Base-by-base conservation (phyloP, 2,113 vertebrate genomes). In the Gopherus flavomarginatus region DNA sequence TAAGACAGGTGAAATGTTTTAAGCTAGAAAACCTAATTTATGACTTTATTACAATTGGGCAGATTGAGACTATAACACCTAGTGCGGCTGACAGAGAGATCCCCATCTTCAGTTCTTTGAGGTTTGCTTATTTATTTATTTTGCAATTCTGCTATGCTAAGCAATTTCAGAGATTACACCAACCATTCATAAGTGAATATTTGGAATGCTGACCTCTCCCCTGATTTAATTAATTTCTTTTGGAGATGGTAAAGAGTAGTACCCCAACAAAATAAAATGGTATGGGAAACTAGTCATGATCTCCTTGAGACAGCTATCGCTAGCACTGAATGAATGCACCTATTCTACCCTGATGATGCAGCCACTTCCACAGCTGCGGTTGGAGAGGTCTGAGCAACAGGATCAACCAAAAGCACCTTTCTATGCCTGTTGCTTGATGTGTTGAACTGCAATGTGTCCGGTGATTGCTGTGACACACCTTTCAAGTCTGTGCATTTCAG, bases 51-150 rank as follows among this genome's bases (percentile, higher is more conserved):
- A 69, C 62, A 35, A 31, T 35, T n/a, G 29, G 6, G 35, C 31
- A 17, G 62, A 69, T 17, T 69, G 62, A 69, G 62, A 69, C 13
- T 69, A 31, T 69, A 17, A 14, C 17, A 8, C 27, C 11, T 19
- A 69, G 14, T 69, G 31, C 62, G 8, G 62, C 16, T n/a, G 35
- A 17, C 17, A 69, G 16, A 57, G 56, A 69, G 16, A 69, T 69
- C 35, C 62, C 35, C 35, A 69, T 69, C 35, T 69, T 69, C 62
- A 17, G 31, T 17, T 80, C 86, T 85, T 86, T 93, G 50, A 50
- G 50, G 91, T 79, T 87, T 96, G 89, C 85, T 92, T 86, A 35
- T 24, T 44, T 65, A 42, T 44, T 95, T 89, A 84, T 82, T 56
- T 62, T 84, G 53, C 85, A 59, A 69, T n/a, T 29, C 54, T 93